Evolutionary conservation across 1,140 invertebrate species (phyloP).

Genomic region (Nylanderia fulva): DNA sequence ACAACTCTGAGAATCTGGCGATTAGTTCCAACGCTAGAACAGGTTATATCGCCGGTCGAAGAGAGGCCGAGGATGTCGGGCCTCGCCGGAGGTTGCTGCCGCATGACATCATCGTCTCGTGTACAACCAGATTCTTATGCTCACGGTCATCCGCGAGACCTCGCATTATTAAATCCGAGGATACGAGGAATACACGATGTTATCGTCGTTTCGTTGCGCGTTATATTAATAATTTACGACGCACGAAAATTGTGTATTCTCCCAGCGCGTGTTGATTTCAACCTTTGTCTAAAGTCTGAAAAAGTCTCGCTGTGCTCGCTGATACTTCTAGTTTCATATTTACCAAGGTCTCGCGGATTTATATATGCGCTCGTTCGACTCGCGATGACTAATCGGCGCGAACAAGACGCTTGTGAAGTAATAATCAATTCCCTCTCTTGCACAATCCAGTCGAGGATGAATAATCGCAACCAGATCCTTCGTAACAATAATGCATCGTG

Average conservation of each 20-base stretch:
- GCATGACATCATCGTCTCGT: slow-evolving; percentile 62
- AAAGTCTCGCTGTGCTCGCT: not conserved
- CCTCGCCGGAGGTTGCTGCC: slow-evolving; percentile 48
- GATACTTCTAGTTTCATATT: not conserved
- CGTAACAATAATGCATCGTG: slow-evolving; percentile 22
- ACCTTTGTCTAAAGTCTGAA: not conserved
- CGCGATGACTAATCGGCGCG: slow-evolving; percentile 27
- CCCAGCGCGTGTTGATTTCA: not conserved
- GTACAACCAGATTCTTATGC: slow-evolving; percentile 57
- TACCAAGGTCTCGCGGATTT: not conserved
- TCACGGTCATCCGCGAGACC: slow-evolving; percentile 18
- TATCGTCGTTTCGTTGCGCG: not conserved
- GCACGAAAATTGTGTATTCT: not conserved
- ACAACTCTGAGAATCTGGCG: slow-evolving; percentile 44
- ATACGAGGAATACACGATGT: not conserved
- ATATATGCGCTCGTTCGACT: not conserved
- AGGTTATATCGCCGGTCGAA: slow-evolving; percentile 64
- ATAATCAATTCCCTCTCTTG: slow-evolving; percentile 42
- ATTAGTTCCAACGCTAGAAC: slow-evolving; percentile 58
- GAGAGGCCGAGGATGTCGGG: slow-evolving; percentile 46
- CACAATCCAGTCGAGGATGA: slow-evolving; percentile 15
- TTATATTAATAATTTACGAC: not conserved
- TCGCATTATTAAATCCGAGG: slow-evolving; percentile 33
- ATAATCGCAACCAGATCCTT: slow-evolving; percentile 10
- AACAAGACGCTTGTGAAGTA: slow-evolving; percentile 23